phyloP scores from a whole-genome alignment of 2,888 invertebrate genomes.

The Rhagophthalmus giganteus region DNA sequence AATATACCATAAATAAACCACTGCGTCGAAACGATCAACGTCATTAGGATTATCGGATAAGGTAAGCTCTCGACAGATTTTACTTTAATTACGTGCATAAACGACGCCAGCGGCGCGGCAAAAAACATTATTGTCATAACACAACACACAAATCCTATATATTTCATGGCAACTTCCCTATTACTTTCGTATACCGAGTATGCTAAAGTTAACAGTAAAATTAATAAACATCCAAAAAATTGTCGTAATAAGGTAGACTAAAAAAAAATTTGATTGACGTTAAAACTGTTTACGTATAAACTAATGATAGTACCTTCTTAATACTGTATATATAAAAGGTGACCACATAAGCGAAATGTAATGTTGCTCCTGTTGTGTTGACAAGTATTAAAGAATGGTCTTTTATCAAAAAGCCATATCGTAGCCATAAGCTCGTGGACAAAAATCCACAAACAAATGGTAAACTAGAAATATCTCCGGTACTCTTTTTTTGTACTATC shows the following conservation, averaged over 20 bases:
- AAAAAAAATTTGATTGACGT: constrained; percentile 25
- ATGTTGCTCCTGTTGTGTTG: constrained; percentile 71
- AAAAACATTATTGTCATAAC: constrained; percentile 77
- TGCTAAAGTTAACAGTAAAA: constrained; percentile 61
- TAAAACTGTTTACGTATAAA: too few relatives aligned
- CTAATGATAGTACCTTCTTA: constrained; percentile 61
- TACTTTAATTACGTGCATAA: constrained; percentile 77
- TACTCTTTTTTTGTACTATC: constrained; percentile 72
- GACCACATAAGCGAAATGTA: constrained; percentile 71
- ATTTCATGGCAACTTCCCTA: constrained; percentile 57
- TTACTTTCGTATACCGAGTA: constrained; percentile 64
- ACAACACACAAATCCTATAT: constrained; percentile 73
- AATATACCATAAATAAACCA: constrained; percentile 86
- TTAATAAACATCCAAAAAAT: constrained; percentile 58
- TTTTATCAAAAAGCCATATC: constrained; percentile 74
- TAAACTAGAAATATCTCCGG: constrained; percentile 74
- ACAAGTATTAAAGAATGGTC: constrained; percentile 75
- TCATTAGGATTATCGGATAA: constrained; percentile 81
- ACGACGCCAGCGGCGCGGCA: constrained; percentile 78
- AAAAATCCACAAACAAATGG: constrained; percentile 78
- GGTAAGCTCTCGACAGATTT: constrained; percentile 85
- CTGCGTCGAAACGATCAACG: constrained; percentile 77
- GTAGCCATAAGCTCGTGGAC: constrained; percentile 78
- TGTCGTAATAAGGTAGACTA: constrained; percentile 65
- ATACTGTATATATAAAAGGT: constrained; percentile 74